These are phyloP conservation scores for Alentia gelatinosa DNA, from an alignment of 2,888 invertebrate genomes.

Conservation along the genomic window DNA sequence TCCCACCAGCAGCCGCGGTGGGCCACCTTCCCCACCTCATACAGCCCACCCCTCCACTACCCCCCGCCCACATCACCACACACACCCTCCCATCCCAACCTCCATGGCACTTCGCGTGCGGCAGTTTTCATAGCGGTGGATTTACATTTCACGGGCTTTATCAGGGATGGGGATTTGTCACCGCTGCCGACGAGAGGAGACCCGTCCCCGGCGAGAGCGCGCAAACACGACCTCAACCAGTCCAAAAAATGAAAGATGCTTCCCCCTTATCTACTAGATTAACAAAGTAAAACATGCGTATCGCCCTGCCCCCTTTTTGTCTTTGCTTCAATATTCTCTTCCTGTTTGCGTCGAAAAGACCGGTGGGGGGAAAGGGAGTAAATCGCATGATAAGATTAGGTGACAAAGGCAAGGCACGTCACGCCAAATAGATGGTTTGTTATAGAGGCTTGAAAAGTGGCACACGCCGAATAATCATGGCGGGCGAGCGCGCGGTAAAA, in stretches of 20 bases:
- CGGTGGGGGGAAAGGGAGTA: not conserved
- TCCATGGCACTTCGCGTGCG: not conserved
- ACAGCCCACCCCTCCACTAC: not conserved
- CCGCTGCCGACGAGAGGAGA: not conserved
- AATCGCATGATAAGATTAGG: constrained; percentile 27
- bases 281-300: constrained; percentile 20
- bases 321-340: not conserved
- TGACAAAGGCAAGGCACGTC: not conserved
- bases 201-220: not conserved
- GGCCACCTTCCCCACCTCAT: not conserved
- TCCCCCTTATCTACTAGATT: constrained; percentile 25
- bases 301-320: not conserved
- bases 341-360: constrained; percentile 8
- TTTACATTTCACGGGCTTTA: constrained; percentile 46
- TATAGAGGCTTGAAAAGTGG: not conserved
- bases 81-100: not conserved
- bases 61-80: not conserved
- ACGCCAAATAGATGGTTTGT: not conserved
- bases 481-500: not conserved
- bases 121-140: not conserved
- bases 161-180: constrained; percentile 5
- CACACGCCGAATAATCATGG: not conserved
- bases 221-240: constrained; percentile 6
- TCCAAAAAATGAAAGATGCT: not conserved
- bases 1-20: not conserved